Percentiles rank a stretch among this genome's conserved stretches.
Evolutionary conservation across 2,888 invertebrate genomes (phyloP).

Genomic region (Spilarctia lutea): DNA sequence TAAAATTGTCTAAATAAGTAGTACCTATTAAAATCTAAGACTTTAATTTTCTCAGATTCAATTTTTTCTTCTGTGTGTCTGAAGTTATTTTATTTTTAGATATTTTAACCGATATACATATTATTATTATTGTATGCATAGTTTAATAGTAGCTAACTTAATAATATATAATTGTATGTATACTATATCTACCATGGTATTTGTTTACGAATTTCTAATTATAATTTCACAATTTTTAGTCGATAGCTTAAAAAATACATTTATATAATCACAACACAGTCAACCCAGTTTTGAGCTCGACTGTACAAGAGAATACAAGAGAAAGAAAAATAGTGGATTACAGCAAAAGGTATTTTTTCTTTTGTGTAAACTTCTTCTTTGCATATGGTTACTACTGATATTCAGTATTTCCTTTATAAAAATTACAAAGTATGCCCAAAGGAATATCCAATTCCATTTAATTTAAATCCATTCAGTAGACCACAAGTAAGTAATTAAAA

Average conservation of each 20-base stretch:
- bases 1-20: no score
- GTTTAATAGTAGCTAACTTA: no score
- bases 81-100: no score
- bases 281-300: background rate
- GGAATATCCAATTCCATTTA: background rate
- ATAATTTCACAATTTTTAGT: background rate
- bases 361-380: conserved; percentile 14
- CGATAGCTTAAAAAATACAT: background rate
- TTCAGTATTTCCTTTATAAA: background rate
- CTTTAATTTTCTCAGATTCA: no score
- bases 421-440: background rate
- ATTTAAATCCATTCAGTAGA: no score
- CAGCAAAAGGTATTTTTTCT: conserved; percentile 39
- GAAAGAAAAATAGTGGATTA: conserved; percentile 34
- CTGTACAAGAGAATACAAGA: background rate
- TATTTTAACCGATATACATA: no score
- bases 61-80: no score
- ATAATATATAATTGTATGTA: background rate
- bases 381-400: conserved; percentile 5
- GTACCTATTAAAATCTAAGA: no score
- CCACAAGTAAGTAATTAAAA: background rate
- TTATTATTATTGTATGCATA: no score
- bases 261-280: background rate
- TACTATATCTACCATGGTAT: background rate
- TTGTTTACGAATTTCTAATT: background rate